Percentiles rank a stretch among this genome's conserved stretches.
These are phyloP conservation scores for Drosophila subpulchrella DNA, from an alignment of 1,140 invertebrate genomes.

Conservation along the genomic window DNA sequence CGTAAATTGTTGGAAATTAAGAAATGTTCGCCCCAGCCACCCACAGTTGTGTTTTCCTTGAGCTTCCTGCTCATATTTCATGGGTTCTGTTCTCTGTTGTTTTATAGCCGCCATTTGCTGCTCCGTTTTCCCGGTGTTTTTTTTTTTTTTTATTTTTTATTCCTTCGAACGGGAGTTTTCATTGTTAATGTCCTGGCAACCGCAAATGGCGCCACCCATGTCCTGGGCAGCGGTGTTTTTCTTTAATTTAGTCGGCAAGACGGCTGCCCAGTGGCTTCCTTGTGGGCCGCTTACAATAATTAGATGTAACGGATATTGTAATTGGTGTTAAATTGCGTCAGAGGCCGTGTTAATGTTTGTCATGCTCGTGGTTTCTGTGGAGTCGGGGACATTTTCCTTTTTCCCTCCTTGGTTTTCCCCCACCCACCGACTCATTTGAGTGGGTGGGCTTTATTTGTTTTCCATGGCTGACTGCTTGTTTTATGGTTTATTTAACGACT, in stretches of 20 bases:
- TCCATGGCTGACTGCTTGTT: slow-evolving; percentile 21
- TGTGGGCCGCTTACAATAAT: slow-evolving; percentile 76
- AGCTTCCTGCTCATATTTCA: slow-evolving; percentile 73
- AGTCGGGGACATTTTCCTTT: slow-evolving; percentile 9
- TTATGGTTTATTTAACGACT: slow-evolving; percentile 47
- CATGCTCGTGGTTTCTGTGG: slow-evolving; percentile 23
- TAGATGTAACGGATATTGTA: slow-evolving; percentile 85
- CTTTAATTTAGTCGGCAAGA: slow-evolving; percentile 71
- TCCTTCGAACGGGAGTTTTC: slow-evolving; percentile 29
- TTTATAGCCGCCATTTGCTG: slow-evolving; percentile 77
- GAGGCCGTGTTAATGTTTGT: slow-evolving; percentile 75
- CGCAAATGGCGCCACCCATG: slow-evolving; percentile 67
- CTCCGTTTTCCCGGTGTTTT: slow-evolving; percentile 1
- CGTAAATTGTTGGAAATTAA: slow-evolving; percentile 83
- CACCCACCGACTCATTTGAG: slow-evolving; percentile 19
- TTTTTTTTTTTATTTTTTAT: slow-evolving; percentile 1
- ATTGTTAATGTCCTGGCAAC: slow-evolving; percentile 82
- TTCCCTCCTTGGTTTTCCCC: slow-evolving; percentile 2
- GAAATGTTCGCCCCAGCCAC: slow-evolving; percentile 60
- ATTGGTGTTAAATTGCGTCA: slow-evolving; percentile 84
- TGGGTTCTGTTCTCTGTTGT: slow-evolving; percentile 73
- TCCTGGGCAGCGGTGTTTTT: slow-evolving; percentile 59
- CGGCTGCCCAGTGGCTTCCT: slow-evolving; percentile 66
- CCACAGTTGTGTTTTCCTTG: slow-evolving; percentile 31
- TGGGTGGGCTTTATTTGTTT: slow-evolving; percentile 46